phyloP scores from a whole-genome alignment of 2,797 vertebrate genomes.

The Eupleurogrammus muticus region DNA sequence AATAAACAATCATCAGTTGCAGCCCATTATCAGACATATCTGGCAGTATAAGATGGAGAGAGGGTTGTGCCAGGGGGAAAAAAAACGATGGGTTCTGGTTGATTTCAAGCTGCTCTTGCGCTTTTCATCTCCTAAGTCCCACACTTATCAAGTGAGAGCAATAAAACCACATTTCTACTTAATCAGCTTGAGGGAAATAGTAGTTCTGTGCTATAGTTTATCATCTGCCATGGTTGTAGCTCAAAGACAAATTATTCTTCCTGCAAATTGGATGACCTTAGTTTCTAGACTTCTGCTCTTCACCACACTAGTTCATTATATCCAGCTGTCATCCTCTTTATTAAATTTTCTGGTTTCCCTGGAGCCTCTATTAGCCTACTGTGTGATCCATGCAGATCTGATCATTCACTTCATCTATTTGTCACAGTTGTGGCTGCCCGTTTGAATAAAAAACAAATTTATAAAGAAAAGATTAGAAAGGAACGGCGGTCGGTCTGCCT shows the following conservation, averaged over 20 bases:
- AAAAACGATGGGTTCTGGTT: conserved; percentile 3
- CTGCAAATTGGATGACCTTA: conserved; percentile 55
- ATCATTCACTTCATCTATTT: conserved; percentile 50
- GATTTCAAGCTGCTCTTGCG: background rate
- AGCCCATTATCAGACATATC: background rate
- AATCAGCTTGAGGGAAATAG: conserved; percentile 28
- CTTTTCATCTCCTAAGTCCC: conserved; percentile 9
- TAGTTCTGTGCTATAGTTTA: conserved; percentile 13
- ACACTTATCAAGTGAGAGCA: conserved; percentile 15
- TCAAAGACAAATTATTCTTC: conserved; percentile 40
- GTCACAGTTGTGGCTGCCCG: conserved; percentile 23
- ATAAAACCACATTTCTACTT: conserved; percentile 30
- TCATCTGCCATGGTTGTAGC: conserved; percentile 18
- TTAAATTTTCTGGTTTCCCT: conserved; percentile 41
- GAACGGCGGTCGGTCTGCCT: conserved; percentile 4
- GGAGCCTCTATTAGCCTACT: conserved; percentile 33
- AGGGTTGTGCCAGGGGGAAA: background rate
- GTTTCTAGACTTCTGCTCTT: conserved; percentile 41
- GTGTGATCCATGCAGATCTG: conserved; percentile 40
- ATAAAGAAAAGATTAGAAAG: conserved; percentile 26
- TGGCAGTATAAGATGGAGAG: background rate
- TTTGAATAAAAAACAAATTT: conserved; percentile 35
- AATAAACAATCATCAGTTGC: background rate
- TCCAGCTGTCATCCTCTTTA: conserved; percentile 39
- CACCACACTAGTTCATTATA: conserved; percentile 47